These are phyloP conservation scores for Halyomorpha halys DNA, from an alignment of 1,140 invertebrate genomes.

Conservation along the genomic window DNA sequence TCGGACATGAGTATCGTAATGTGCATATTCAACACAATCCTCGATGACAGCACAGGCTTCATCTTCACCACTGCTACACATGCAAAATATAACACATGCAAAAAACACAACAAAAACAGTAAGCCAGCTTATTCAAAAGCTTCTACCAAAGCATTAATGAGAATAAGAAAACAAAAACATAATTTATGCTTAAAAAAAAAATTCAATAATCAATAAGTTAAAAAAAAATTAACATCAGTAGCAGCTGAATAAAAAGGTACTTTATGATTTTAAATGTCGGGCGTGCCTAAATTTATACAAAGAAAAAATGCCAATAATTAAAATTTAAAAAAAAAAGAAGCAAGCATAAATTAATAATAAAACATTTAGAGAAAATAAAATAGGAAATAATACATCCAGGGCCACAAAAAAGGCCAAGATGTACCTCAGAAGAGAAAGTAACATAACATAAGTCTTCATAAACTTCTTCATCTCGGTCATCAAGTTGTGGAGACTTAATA, in stretches of 20 bases:
- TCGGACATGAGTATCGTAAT: conserved; percentile 52
- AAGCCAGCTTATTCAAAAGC: not conserved
- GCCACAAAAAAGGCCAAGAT: conserved; percentile 1
- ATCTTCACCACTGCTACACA: conserved; percentile 31
- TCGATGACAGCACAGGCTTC: conserved; percentile 27
- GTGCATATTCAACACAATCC: conserved; percentile 50
- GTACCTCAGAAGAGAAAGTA: conserved; percentile 60
- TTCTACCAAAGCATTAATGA: not conserved
- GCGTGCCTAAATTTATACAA: no score
- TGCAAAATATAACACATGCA: not conserved
- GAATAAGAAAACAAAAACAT: not conserved
- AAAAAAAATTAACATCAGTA: no score
- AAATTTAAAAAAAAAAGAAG: no score
- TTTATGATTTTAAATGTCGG: no score
- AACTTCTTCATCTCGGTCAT: conserved; percentile 65
- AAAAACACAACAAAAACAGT: conserved; percentile 7
- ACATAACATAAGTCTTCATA: conserved; percentile 82
- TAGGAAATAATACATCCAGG: not conserved
- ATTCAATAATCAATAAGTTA: no score
- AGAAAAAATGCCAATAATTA: no score
- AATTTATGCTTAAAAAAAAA: not conserved
- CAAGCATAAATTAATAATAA: no score
- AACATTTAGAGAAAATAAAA: no score
- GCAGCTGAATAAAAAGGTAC: no score
- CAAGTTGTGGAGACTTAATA: conserved; percentile 45